phyloP scores from a whole-genome alignment of 2,888 invertebrate genomes.

The Amiota minor region DNA sequence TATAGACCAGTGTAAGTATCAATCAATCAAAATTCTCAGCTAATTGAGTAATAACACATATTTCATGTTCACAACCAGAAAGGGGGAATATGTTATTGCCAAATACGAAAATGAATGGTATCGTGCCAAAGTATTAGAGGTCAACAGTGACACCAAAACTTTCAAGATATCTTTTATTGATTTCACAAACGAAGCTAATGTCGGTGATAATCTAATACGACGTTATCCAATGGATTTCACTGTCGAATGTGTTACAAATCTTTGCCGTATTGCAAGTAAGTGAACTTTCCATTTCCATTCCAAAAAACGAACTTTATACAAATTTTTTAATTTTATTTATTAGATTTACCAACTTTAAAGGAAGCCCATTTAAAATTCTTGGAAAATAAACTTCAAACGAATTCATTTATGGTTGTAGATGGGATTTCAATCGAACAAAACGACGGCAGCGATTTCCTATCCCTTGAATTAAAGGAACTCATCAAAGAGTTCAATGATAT shows the following conservation, averaged over 20 bases:
- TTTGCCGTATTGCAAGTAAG: background rate
- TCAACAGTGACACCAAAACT: background rate
- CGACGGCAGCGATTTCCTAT: too few relatives aligned
- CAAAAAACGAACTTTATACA: background rate
- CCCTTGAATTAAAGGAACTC: too few relatives aligned
- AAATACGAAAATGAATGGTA: background rate
- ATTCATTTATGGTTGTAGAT: background rate
- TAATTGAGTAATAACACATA: background rate
- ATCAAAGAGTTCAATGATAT: too few relatives aligned
- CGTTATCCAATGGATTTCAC: conserved; percentile 15
- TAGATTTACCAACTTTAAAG: conserved; percentile 6
- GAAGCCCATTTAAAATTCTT: background rate
- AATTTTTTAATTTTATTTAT: conserved; percentile 7
- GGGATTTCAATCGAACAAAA: too few relatives aligned
- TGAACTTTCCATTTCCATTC: background rate
- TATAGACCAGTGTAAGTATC: conserved; percentile 18
- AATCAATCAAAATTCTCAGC: background rate
- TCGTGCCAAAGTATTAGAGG: background rate
- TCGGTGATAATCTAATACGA: background rate
- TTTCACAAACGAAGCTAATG: background rate
- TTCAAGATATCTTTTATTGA: background rate
- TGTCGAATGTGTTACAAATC: background rate
- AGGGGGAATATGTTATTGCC: conserved; percentile 9
- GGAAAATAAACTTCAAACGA: background rate
- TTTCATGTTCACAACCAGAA: background rate